These are phyloP conservation scores for Stramonita haemastoma DNA, from an alignment of 2,888 invertebrate genomes.

Conservation along the genomic window DNA sequence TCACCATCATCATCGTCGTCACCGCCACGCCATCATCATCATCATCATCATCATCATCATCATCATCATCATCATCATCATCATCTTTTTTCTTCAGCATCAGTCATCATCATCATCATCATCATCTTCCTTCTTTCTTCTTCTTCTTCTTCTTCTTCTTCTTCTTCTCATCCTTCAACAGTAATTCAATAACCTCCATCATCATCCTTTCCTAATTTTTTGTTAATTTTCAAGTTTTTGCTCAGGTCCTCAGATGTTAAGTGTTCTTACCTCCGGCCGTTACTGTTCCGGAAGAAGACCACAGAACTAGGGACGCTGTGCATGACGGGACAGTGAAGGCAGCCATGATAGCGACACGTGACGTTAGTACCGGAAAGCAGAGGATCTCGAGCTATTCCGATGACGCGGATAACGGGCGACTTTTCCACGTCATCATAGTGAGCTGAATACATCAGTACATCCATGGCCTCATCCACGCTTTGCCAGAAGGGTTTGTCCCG, in stretches of 20 bases:
- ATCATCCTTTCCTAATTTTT: background rate
- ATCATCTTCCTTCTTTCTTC: background rate
- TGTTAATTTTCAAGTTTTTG: background rate
- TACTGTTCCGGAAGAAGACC: slow-evolving; percentile 6
- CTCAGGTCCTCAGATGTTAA: background rate
- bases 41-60: too few species aligned
- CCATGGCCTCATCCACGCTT: slow-evolving; percentile 10
- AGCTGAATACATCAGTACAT: slow-evolving; percentile 8
- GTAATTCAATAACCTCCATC: background rate
- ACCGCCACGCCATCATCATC: too few species aligned
- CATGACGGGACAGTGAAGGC: background rate
- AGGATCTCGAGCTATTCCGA: slow-evolving; percentile 18
- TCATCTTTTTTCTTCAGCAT: background rate
- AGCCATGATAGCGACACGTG: slow-evolving; percentile 1
- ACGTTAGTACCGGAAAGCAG: background rate
- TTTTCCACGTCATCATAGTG: slow-evolving; percentile 31
- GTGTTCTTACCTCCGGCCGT: slow-evolving; percentile 4
- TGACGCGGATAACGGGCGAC: background rate
- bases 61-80: too few species aligned
- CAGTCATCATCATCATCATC: background rate
- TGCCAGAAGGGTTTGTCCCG: background rate
- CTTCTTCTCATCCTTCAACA: background rate
- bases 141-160: background rate
- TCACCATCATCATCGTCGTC: too few species aligned
- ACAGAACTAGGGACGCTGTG: background rate